Percentiles rank a stretch among this genome's conserved stretches.
phyloP scores from a whole-genome alignment of 2,888 invertebrate species.

The Thecocarcelia acutangulata region DNA sequence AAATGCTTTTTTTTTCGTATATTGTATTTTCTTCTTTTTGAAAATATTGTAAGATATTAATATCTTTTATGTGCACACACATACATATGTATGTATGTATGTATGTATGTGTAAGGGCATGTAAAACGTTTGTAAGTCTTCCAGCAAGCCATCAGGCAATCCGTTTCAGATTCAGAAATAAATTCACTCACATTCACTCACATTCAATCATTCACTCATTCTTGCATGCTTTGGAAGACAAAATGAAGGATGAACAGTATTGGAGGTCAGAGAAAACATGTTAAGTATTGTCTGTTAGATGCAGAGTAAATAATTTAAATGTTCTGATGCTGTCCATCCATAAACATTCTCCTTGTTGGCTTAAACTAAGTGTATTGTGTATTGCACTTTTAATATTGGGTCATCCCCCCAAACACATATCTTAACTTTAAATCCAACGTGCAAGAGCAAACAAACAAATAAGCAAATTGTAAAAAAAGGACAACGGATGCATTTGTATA shows the following conservation, averaged over 20 bases:
- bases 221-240: not conserved
- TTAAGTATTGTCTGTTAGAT: not conserved
- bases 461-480: not conserved
- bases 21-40: slow-evolving; percentile 15
- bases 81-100: too few relatives aligned
- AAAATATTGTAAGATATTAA: slow-evolving; percentile 25
- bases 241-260: slow-evolving; percentile 3
- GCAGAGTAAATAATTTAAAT: slow-evolving; percentile 62
- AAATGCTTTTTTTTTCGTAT: slow-evolving; percentile 14
- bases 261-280: slow-evolving; percentile 12
- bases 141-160: not conserved
- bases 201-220: not conserved
- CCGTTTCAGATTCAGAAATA: not conserved
- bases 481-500: too few relatives aligned
- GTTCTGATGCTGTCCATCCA: slow-evolving; percentile 40
- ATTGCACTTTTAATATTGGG: slow-evolving; percentile 55
- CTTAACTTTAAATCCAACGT: slow-evolving; percentile 27
- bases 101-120: not conserved
- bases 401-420: slow-evolving; percentile 45
- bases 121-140: not conserved
- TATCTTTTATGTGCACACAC: too few relatives aligned
- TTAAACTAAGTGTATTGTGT: slow-evolving; percentile 30
- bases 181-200: slow-evolving; percentile 12
- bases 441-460: not conserved
- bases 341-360: slow-evolving; percentile 53